A percentile compares a stretch with the other conserved stretches of the same genome.
phyloP scores from a whole-genome alignment of 2,888 invertebrate species.

The Polyommatus iphigenia region DNA sequence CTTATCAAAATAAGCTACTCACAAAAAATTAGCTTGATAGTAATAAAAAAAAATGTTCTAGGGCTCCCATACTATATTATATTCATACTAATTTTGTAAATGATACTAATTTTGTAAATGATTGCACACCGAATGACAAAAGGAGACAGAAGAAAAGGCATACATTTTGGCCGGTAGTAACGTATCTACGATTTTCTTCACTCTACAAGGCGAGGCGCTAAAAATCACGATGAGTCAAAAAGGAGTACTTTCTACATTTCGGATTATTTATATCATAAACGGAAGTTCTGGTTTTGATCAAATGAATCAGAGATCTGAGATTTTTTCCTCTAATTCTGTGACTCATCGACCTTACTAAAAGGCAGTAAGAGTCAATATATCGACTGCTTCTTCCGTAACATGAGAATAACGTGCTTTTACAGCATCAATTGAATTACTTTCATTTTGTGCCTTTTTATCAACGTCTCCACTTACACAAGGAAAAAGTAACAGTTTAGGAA shows the following conservation, averaged over 20 bases:
- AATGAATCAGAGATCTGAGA: constrained; percentile 14
- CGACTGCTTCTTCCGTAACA: neutral
- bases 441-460: neutral
- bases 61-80: too few relatives aligned
- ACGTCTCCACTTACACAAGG: neutral
- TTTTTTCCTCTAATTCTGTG: neutral
- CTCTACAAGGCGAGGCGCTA: neutral
- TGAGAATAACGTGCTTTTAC: neutral
- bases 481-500: neutral
- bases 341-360: constrained; percentile 28
- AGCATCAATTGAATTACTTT: neutral
- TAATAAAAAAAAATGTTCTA: too few relatives aligned
- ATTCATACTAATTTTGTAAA: too few relatives aligned
- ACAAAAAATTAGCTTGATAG: too few relatives aligned
- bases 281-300: constrained; percentile 26
- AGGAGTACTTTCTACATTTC: constrained; percentile 19
- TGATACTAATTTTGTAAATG: too few relatives aligned
- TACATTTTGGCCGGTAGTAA: too few relatives aligned
- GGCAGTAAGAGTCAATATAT: neutral
- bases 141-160: too few relatives aligned
- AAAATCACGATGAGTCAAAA: constrained; percentile 25
- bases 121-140: too few relatives aligned
- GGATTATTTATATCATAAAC: constrained; percentile 16
- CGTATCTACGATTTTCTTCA: neutral
- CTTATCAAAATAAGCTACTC: too few relatives aligned